Evolutionary conservation across 2,797 vertebrate species (phyloP), one percentile per base, ranked within the genome.

Genomic region (Gallinago nigripennis): DNA sequence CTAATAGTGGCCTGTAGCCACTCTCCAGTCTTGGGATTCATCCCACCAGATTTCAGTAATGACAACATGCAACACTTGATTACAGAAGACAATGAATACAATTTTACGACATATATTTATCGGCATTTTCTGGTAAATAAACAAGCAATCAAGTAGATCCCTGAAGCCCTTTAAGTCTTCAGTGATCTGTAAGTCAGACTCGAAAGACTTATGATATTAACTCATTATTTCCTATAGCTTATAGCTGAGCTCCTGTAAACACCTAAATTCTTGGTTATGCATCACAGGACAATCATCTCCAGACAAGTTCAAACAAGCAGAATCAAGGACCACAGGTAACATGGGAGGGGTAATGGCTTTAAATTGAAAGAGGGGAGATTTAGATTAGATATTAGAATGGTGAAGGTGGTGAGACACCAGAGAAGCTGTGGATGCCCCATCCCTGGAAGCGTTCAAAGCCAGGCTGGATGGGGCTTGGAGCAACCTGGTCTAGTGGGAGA

Each of bases 61-160:
- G 39, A 28, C 39, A 64, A 45, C 0, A 5, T 30, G n/a, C 6
- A 13, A n/a, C 1, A 4, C 25, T 30, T 0, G 5, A 50, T 41
- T 41, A 31, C 19, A 60, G 45, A 50, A 76, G 21, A 41, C 5
- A 84, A 43, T 25, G 3, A 78, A 50, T 4, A 48, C 6, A 24
- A 5, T 82, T 84, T 37, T 25, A 48, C 9, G 41, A 1, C 3
- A 28, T 0, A 68, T 17, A 64, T 83, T 37, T 53, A 64, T 16
- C 50, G 64, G 8, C 6, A 25, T 41, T 69, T 76, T 33, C 51
- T 8, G 9, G 45, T 16, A 33, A 51, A 15, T 28, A 84, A 63
- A 39, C 20, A 24, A 19, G 14, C 35, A 20, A 84, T 56, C 8
- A 73, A 65, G 8, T 6, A 45, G n/a, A 75, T 53, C 31, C 9